These are phyloP conservation scores for Myrmecophaga tridactyla DNA, from an alignment of 2,113 vertebrate species.

Conservation along the genomic window DNA sequence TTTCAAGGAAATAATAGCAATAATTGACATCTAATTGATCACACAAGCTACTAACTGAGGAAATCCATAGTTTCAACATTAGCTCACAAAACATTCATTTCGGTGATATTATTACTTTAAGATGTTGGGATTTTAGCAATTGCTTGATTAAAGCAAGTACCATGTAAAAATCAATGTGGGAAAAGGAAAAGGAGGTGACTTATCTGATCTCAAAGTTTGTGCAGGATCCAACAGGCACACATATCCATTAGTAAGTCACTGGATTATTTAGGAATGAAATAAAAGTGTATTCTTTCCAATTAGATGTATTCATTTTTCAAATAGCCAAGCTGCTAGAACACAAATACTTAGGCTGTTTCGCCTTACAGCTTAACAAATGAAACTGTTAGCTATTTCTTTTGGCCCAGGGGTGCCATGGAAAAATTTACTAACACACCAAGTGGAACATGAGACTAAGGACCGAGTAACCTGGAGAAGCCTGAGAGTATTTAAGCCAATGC, in stretches of 20 bases:
- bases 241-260: not conserved
- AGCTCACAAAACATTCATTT: constrained; percentile 27
- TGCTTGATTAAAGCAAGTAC: constrained; percentile 13
- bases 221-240: not conserved
- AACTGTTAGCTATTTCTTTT: constrained; percentile 18
- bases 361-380: constrained; percentile 22
- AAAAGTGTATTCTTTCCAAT: constrained; percentile 7
- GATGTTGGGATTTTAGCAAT: not conserved
- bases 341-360: not conserved
- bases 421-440: constrained; percentile 22
- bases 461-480: not conserved
- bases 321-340: not conserved
- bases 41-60: constrained; percentile 3
- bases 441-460: not conserved
- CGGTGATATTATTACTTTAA: not conserved
- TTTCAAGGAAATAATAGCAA: not conserved
- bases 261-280: not conserved
- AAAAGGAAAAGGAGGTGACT: not conserved
- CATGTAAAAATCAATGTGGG: constrained; percentile 18
- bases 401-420: not conserved
- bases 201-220: not conserved
- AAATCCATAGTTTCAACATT: constrained; percentile 33
- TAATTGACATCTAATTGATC: not conserved
- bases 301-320: constrained; percentile 30
- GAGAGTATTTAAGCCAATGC: not conserved